These are phyloP conservation scores for Cuculus canorus DNA, from an alignment of 2,797 vertebrate genomes.

Conservation along the genomic window DNA sequence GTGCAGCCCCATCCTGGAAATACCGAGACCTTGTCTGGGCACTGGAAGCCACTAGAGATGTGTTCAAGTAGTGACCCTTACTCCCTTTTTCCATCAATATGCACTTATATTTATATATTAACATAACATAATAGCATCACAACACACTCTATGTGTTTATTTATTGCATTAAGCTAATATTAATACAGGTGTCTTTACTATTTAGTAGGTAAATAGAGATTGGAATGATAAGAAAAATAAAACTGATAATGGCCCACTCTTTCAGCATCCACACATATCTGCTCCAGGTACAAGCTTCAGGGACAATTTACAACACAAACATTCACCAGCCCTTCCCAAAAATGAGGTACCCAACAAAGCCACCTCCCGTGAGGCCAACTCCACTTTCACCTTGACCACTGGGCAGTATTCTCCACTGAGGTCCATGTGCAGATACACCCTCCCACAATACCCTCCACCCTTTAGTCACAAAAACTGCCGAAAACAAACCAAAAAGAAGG, in stretches of 20 bases:
- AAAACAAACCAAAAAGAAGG: neutral
- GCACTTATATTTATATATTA: neutral
- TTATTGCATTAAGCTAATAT: neutral
- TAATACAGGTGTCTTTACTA: neutral
- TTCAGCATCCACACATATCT: neutral
- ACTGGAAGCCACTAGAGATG: neutral
- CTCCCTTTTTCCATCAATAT: neutral
- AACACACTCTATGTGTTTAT: neutral
- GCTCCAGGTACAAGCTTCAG: neutral
- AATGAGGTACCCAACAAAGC: fast-evolving
- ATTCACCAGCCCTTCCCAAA: neutral
- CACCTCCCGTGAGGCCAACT: neutral
- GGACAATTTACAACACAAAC: neutral
- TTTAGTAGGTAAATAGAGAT: fast-evolving
- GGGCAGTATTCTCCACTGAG: fast-evolving
- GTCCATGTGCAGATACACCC: fast-evolving
- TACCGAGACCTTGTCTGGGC: neutral
- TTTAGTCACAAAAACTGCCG: neutral
- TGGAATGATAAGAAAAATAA: neutral
- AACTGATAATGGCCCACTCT: neutral
- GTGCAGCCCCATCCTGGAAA: neutral
- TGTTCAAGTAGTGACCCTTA: neutral
- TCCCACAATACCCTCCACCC: neutral
- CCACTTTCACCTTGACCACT: fast-evolving
- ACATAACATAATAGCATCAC: neutral